Evolutionary conservation across 1,140 invertebrate genomes (phyloP), one percentile per base, ranked within the genome.

Genomic region (Halyomorpha halys): DNA sequence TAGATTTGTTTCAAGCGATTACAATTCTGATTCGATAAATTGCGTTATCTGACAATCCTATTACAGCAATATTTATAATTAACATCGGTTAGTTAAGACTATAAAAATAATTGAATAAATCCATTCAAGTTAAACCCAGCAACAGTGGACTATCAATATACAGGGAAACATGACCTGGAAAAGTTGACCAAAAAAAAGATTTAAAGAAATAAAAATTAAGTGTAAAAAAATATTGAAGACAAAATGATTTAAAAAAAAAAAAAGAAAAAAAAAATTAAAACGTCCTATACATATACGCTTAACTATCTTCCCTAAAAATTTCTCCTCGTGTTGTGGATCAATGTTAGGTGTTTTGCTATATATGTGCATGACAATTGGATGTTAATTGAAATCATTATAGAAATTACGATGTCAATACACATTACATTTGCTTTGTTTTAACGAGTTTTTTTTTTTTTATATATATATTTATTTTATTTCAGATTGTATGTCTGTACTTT

Each of bases 241-340:
- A n/a, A 59, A 44, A 44, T 60, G 11, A 44, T 60, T 56, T 27
- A 23, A 56, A 23, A 53, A n/a, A 19, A 19, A 53, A 19, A 53
- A 53, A 25, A 56, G 8, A 56, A 16, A 56, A 19, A 49, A 49
- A 49, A 19, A 49, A 6, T 34, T 25, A 27, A 63, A 53, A 59
- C 39, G 51, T 64, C 63, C 54, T 63, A 59, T 56, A 56, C 51
- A 44, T 60, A 59, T 65, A 60, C 64, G 56, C 54, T 60, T 51
- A 59, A 39, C 54, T 59, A 60, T 60, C 56, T 59, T 60, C 54
- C 68, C 65, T 70, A 70, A 44, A 39, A 8, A 14, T 44, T 18
- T 23, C 34, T 34, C 30, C 16, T 25, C 13, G 23, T 21, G 21
- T 60, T 25, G 27, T 39, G 34, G 16, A 60, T 60, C 14, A 60